phyloP scores from a whole-genome alignment of 2,888 invertebrate genomes.

The Bimastos eiseni region DNA sequence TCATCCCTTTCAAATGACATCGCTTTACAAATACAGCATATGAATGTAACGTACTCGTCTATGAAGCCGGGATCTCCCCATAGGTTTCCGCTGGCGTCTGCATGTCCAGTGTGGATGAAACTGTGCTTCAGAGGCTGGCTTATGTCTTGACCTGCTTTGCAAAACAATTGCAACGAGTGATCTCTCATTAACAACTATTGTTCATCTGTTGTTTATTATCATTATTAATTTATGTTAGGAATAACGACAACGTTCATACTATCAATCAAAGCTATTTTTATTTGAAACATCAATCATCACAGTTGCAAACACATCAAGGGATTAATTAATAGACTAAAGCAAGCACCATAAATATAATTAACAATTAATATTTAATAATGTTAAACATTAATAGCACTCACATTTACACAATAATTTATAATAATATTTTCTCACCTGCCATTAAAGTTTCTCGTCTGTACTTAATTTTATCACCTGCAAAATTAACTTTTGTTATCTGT shows the following conservation, averaged over 20 bases:
- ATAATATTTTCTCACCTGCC: background rate
- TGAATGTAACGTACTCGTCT: constrained; percentile 69
- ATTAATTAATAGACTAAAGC: no score
- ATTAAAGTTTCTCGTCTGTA: no score
- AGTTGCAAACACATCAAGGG: no score
- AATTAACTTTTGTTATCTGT: no score
- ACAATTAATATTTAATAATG: background rate
- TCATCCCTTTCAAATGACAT: no score
- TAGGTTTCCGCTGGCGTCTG: constrained; percentile 71
- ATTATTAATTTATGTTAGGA: constrained; percentile 21
- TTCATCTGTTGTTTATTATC: background rate
- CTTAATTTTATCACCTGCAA: no score
- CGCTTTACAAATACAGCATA: no score
- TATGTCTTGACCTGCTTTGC: constrained; percentile 69
- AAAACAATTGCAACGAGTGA: background rate
- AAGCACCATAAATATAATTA: background rate
- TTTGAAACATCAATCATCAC: no score
- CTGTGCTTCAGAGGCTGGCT: constrained; percentile 79
- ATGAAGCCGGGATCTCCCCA: constrained; percentile 83
- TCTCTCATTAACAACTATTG: background rate
- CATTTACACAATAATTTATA: background rate
- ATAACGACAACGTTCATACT: no score
- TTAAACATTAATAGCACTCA: constrained; percentile 20
- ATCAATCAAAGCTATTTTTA: no score
- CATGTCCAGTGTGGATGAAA: constrained; percentile 76